A percentile compares a stretch with the other conserved stretches of the same genome.
phyloP scores from a whole-genome alignment of 2,888 invertebrate genomes.

The Entomobrya proxima region DNA sequence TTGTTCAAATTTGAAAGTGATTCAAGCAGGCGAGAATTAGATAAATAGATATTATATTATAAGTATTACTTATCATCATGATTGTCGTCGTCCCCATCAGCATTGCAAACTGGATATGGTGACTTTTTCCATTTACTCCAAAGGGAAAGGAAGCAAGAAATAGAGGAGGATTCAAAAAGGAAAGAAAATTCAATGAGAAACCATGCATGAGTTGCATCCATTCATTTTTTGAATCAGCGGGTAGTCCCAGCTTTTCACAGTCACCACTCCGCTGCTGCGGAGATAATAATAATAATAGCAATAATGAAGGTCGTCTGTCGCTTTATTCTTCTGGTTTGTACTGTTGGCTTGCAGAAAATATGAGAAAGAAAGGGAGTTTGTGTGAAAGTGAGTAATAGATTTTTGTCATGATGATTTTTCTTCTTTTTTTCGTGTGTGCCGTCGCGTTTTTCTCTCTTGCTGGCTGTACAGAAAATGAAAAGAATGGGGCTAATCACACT shows the following conservation, averaged over 20 bases:
- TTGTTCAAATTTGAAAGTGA: slow-evolving; percentile 39
- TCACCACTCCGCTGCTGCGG: neutral
- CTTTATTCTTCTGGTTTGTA: neutral
- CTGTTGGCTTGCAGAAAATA: neutral
- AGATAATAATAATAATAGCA: slow-evolving; percentile 31
- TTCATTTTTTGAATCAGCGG: slow-evolving; percentile 59
- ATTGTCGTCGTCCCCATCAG: too few relatives aligned
- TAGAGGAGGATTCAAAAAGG: neutral
- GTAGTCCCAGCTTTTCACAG: slow-evolving; percentile 34
- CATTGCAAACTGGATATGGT: too few relatives aligned
- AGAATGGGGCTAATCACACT: slow-evolving; percentile 68
- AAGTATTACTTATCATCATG: neutral
- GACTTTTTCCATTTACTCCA: slow-evolving; percentile 31
- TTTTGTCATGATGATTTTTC: slow-evolving; percentile 53
- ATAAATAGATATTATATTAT: slow-evolving; percentile 52
- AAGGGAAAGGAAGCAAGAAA: neutral
- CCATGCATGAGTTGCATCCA: slow-evolving; percentile 42
- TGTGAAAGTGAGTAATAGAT: slow-evolving; percentile 60
- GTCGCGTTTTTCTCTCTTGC: neutral
- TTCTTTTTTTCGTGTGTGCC: neutral
- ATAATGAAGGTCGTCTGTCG: slow-evolving; percentile 56
- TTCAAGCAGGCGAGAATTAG: slow-evolving; percentile 58
- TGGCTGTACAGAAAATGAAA: too few relatives aligned
- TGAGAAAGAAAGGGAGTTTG: slow-evolving; percentile 2
- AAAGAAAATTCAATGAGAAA: slow-evolving; percentile 2